phyloP scores from a whole-genome alignment of 92 coral and sea anemone species.

The Hydrozoanthus gracilis region DNA sequence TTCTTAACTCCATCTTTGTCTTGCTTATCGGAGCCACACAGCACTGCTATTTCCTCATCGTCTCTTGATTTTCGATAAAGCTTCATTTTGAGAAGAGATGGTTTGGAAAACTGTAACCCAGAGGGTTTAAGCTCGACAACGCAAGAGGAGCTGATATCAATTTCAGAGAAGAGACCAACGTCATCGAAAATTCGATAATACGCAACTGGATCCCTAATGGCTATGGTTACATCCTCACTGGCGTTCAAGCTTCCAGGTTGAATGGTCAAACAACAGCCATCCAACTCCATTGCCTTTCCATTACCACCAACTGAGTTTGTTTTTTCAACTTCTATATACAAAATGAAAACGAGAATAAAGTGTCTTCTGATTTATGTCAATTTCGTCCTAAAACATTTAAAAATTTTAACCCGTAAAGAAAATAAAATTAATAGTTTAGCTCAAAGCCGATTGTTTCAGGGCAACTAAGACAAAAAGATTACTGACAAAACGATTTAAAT shows the following conservation, averaged over 20 bases:
- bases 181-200: conserved; percentile 15
- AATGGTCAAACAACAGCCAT: conserved; percentile 22
- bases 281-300: background rate
- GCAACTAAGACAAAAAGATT: too few relatives aligned
- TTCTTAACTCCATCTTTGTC: background rate
- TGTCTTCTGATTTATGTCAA: too few relatives aligned
- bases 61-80: conserved; percentile 1
- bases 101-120: background rate
- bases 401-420: too few relatives aligned
- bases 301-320: background rate
- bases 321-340: background rate
- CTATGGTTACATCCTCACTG: background rate
- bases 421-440: too few relatives aligned
- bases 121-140: conserved; percentile 15
- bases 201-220: conserved; percentile 7
- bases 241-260: background rate
- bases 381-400: too few relatives aligned
- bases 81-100: background rate
- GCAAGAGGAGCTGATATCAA: background rate
- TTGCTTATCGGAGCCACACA: conserved; percentile 1
- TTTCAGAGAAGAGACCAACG: conserved; percentile 8
- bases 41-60: background rate
- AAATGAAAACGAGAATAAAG: background rate
- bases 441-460: too few relatives aligned
- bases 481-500: too few relatives aligned